Base-by-base conservation (phyloP, 2,797 vertebrate species). In the Parotocinclus haroldoi region DNA sequence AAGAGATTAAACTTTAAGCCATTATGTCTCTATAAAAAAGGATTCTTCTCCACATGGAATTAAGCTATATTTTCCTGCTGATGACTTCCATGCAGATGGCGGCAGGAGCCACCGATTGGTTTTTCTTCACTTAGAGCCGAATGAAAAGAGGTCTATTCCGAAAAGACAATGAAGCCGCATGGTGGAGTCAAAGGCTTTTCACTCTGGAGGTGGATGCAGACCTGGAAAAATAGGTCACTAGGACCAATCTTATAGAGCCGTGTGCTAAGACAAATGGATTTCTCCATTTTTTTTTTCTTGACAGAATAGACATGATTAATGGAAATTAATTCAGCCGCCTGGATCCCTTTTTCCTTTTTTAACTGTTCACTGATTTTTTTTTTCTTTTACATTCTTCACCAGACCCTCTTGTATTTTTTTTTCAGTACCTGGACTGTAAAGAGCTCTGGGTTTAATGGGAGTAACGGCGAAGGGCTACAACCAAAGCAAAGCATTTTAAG, bases 211-310 rank as follows among this genome's bases (percentile, higher is more conserved):
- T 48, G 57, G 63, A 62, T 56, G 76, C 60, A 48, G 38, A 62
- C 56, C 37, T 3, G 67, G 67, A 59, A 83, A 88, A 88, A 80
- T 81, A 79, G 84, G 85, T 88, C 84, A 90, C 78, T 79, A 78
- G 79, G 83, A 87, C 79, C 68, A 66, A 63, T 74, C 70, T 74
- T 54, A 52, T 66, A 27, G 50, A 51, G 61, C 60, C 68, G 51
- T 40, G 58, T 19, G 67, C 53, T 63, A 64, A 86, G 83, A 87
- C 79, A 82, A 87, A 84, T 80, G 79, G 75, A 82, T 88, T 79
- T 83, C 80, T 79, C 83, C 80, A 74, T 74, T 80, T 64, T 80
- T 79, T 73, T 83, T 78, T 76, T 76, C 48, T 53, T 55, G 58
- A 72, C 51, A 37, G 58, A 76, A 79, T 65, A 77, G 79, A 82